These are phyloP conservation scores for Germaria angustata DNA, from an alignment of 2,888 invertebrate species.

Conservation along the genomic window DNA sequence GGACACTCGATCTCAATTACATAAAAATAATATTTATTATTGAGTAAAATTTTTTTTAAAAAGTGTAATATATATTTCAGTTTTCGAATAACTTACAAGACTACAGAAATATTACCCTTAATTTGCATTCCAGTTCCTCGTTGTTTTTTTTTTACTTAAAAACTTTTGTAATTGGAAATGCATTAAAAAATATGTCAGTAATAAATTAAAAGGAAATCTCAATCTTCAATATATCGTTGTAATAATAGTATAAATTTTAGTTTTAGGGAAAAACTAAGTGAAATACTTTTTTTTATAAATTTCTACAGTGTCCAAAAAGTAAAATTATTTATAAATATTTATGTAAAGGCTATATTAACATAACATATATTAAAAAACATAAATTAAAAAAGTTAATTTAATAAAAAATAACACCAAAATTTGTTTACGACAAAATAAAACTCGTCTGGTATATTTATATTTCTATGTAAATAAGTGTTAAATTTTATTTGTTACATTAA, in stretches of 20 bases:
- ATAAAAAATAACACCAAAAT: constrained; percentile 37
- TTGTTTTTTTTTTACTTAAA: not conserved
- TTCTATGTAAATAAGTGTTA: not conserved
- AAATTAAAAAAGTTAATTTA: not conserved
- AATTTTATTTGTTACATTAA: not conserved
- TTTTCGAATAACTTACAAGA: too few species aligned
- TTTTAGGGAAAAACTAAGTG: not conserved
- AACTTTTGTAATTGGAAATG: not conserved
- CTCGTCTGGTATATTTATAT: not conserved
- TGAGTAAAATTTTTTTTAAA: too few species aligned
- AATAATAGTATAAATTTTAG: not conserved
- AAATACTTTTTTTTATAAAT: not conserved
- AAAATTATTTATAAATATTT: not conserved
- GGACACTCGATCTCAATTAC: too few species aligned
- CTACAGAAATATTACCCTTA: too few species aligned
- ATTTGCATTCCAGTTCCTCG: constrained; percentile 28
- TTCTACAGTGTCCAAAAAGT: constrained; percentile 11
- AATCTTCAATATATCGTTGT: constrained; percentile 28
- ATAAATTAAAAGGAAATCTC: not conserved
- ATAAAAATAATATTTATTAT: too few species aligned
- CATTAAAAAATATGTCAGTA: not conserved
- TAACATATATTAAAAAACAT: too few species aligned
- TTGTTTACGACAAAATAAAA: constrained; percentile 42
- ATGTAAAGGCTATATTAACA: constrained; percentile 3
- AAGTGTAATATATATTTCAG: too few species aligned